These are phyloP conservation scores for Chalcis sispes DNA, from an alignment of 2,888 invertebrate genomes.

Conservation along the genomic window DNA sequence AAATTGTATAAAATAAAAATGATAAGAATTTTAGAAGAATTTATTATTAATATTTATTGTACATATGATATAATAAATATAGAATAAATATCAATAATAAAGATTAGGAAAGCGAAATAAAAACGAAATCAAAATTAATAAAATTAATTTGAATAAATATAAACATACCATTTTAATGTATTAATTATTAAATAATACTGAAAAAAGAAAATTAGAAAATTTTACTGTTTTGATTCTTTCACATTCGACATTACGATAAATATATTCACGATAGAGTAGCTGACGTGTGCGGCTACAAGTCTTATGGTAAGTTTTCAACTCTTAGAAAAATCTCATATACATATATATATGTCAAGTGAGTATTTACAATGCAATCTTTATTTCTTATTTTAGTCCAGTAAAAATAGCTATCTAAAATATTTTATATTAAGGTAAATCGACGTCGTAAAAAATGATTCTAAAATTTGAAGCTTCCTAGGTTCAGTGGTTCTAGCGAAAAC, in stretches of 20 bases:
- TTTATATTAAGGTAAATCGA: no score
- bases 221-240: conserved; percentile 34
- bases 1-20: not conserved
- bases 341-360: no score
- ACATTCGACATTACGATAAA: conserved; percentile 37
- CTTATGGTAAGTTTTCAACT: no score
- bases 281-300: conserved; percentile 56
- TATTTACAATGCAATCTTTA: no score
- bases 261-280: conserved; percentile 24
- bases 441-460: no score
- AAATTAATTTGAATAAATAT: not conserved
- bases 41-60: not conserved
- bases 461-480: no score
- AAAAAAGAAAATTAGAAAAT: not conserved
- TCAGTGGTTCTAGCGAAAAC: no score
- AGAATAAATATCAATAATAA: not conserved
- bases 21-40: not conserved
- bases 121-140: not conserved
- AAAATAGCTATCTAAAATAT: no score
- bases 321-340: no score
- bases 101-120: no score
- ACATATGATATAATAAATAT: not conserved
- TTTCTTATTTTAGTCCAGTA: no score
- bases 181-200: not conserved
- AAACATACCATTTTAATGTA: conserved; percentile 51